Base-by-base conservation (phyloP, 2,888 invertebrate genomes). In the Cacoxenus indagator region DNA sequence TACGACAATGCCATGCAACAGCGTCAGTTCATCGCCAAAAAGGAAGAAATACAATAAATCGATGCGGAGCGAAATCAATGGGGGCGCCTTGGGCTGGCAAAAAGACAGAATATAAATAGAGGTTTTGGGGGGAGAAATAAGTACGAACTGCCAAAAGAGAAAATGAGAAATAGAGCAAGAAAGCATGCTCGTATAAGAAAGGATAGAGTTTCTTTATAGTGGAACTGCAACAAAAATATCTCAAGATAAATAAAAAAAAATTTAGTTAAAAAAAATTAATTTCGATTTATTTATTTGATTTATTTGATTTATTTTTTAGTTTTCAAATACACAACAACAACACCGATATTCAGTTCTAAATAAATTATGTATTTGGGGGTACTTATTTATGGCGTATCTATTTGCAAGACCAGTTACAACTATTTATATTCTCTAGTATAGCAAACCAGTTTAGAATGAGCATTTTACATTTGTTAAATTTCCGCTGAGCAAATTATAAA, bases 381-480 rank as follows among this genome's bases (percentile, higher is more conserved):
- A 67, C 17, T 64, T n/a, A n/a, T n/a, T 17, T 70, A 64, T 70
- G 66, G 65, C 59, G 61, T 55, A 46, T 31, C 67, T 62, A 67
- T 57, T 57, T 37, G 37, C 51, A 24, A 24, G 55, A 22, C 14
- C 14, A 55, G 14, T 26, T 22, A 55, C 19, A 14, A 24, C 26
- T 17, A 55, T 43, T 29, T 43, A 70, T 11, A 37, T 37, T 1
- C 37, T 37, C 37, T 37, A 37, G 46, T 65, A 37, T 84, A 80
- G 72, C 80, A 83, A 83, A 83, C 83, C 84, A 83, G 78, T 76
- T 72, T n/a, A 43, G 70, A 68, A 45, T 73, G 70, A 37, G 4
- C 8, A 11, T 37, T 78, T 77, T 86, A 85, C 85, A 77, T 85
- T 86, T 80, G 85, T 77, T 48, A 78, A 73, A 78, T 84, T 85